Base-by-base conservation (phyloP, 2,797 vertebrate species). In the Falco novaeseelandiae region DNA sequence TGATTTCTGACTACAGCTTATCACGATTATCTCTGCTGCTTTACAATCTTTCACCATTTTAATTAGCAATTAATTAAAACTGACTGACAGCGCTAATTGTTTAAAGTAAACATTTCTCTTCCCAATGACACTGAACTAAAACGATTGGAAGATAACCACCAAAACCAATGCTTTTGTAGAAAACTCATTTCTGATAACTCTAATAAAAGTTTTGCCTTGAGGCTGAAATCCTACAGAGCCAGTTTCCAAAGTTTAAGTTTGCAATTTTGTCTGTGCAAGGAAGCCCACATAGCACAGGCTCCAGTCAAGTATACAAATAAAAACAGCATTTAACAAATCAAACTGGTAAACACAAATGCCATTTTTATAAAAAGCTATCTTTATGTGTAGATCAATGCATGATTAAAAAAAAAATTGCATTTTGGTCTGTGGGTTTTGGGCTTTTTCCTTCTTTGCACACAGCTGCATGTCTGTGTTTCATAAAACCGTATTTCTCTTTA, bases 1-100 rank as follows among this genome's bases (percentile, higher is more conserved):
- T 46, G 40, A 85, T 66, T 94, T 87, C 66, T 94, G 46, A 89
- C 89, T 87, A 70, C 10, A 32, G 57, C 46, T 92, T 92, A 66
- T 14, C 59, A 58, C 2, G 0, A 85, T 72, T 87, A 14, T 46
- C 57, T 89, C 73, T 74, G 48, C 73, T 73, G 74, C 88, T 94
- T 95, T 89, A 73, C 77, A 93, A 92, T 92, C 58, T 63, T 70
- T 42, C 57, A 36, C 63, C 40, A 49, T 83, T 90, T 94, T 87
- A 95, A 93, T 92, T 87, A 89, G 63, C 59, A 44, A 80, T 91
- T 90, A 84, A 89, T 63, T 95, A 87, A 96, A 72, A 85, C 11
- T 85, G 63, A 91, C 22, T 88, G 91, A 93, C 74, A 85, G 54
- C 2, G 6, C 48, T 87, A 87, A 96, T 92, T 74, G 57, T 92